Evolutionary conservation across 2,113 vertebrate genomes (phyloP).

Genomic region (Oceanites oceanicus): DNA sequence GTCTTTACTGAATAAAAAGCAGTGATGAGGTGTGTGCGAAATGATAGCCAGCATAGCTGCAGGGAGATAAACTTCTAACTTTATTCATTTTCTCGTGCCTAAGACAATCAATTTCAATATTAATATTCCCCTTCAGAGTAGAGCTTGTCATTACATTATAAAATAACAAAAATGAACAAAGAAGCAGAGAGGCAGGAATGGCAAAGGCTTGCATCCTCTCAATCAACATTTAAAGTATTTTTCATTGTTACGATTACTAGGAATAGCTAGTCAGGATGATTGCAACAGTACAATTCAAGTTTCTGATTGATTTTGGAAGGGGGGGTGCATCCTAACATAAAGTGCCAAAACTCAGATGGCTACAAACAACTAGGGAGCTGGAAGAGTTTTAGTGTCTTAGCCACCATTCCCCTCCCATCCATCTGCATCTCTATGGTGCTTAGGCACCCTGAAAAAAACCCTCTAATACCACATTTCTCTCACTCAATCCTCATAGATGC

Average conservation of each 20-base stretch:
- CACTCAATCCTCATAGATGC: constrained; percentile 27
- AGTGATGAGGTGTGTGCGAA: not conserved
- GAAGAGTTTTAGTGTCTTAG: not conserved
- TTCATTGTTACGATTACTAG: not conserved
- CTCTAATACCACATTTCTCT: not conserved
- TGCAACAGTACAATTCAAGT: not conserved
- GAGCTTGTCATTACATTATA: not conserved
- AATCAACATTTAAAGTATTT: not conserved
- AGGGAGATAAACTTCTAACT: not conserved
- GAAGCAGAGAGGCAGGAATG: not conserved
- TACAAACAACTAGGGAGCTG: not conserved
- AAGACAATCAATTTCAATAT: not conserved
- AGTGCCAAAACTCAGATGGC: not conserved
- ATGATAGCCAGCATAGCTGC: not conserved
- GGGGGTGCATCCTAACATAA: not conserved
- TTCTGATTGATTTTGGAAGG: not conserved
- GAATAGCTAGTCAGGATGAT: not conserved
- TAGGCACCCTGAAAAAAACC: not conserved
- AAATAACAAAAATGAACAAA: not conserved
- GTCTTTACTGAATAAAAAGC: not conserved
- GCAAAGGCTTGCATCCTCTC: not conserved
- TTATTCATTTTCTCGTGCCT: not conserved
- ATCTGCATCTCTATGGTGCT: not conserved
- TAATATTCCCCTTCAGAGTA: not conserved
- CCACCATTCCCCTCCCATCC: not conserved